Base-by-base conservation (phyloP, 2,888 invertebrate species). In the Strigamia maritima region DNA sequence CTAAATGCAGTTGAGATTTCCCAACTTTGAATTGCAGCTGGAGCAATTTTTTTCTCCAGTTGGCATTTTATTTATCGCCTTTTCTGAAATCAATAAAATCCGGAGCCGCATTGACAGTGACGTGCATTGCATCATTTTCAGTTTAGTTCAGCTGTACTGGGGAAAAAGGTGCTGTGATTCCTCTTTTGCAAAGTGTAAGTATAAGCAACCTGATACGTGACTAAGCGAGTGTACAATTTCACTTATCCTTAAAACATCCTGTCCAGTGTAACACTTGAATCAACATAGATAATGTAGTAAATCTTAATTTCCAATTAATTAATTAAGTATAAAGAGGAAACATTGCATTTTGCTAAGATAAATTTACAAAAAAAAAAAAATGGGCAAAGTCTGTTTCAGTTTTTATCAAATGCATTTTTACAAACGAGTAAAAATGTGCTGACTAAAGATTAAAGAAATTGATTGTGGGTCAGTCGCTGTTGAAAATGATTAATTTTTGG, bases 1-100 rank as follows among this genome's bases (percentile, higher is more conserved):
- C 35, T 6, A 6, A 35, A 35, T 6, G 35, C 10, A 6, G 35
- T 0, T 6, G 35, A 35, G 6, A 35, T 35, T 35, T 35, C 35
- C 35, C 6, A 35, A 35, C 19, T 16, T 19, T 44, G 44, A 54
- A n/a, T 54, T 54, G 1, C 54, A 19, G 22, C 19, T 54, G 19
- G 22, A 54, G 54, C 19, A 54, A 54, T 54, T 54, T n/a, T n/a
- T 19, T 54, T n/a, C 6, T 7, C 19, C 54, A 19, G 16, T 54
- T 54, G 19, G 19, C 8, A 54, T n/a, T 54, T 54, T 54, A 54
- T 54, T 54, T 54, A n/a, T 54, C 19, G 54, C 54, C 19, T 19
- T n/a, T 19, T 54, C 54, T 54, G 54, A 54, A 54, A 54, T 54
- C 54, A 54, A 54, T 54, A 54, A 54, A 54, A 54, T 54, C 54